phyloP scores from a whole-genome alignment of 2,797 vertebrate species.

The Poecilia picta region DNA sequence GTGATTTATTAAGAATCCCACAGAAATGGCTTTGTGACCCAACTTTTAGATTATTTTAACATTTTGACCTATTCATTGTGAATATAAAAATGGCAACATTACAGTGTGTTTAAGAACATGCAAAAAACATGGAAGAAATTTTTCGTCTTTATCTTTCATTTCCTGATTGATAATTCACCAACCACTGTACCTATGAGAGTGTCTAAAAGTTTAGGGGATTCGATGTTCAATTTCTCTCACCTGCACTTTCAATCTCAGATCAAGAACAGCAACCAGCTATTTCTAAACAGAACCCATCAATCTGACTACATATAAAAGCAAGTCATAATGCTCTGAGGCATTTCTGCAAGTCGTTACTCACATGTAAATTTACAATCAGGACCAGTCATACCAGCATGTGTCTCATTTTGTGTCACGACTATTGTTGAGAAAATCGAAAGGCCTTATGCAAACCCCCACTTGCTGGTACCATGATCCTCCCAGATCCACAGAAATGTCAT shows the following conservation, averaged over 20 bases:
- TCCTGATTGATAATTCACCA: background rate
- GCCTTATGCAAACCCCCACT: slow-evolving; percentile 28
- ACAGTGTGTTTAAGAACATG: background rate
- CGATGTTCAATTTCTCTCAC: slow-evolving; percentile 10
- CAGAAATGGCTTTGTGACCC: background rate
- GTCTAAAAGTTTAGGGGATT: slow-evolving; percentile 3
- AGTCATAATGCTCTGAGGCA: slow-evolving; percentile 12
- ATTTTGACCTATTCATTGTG: background rate
- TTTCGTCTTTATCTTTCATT: background rate
- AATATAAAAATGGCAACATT: background rate
- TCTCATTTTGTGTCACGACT: slow-evolving; percentile 40
- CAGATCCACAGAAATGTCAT: slow-evolving; percentile 45
- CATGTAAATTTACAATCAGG: slow-evolving; percentile 21
- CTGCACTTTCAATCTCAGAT: slow-evolving; percentile 20
- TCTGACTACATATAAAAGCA: slow-evolving; percentile 10
- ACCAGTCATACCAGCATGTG: slow-evolving; percentile 29
- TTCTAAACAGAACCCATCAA: slow-evolving; percentile 15
- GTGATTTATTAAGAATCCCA: background rate
- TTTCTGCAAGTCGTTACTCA: slow-evolving; percentile 29
- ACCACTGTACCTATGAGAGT: background rate
- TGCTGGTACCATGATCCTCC: slow-evolving; percentile 4
- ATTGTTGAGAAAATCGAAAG: slow-evolving; percentile 34
- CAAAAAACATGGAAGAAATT: background rate
- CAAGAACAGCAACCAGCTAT: slow-evolving; percentile 13
- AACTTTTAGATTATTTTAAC: background rate